Evolutionary conservation across 2,888 invertebrate genomes (phyloP).

Genomic region (Steinernema scapterisci): DNA sequence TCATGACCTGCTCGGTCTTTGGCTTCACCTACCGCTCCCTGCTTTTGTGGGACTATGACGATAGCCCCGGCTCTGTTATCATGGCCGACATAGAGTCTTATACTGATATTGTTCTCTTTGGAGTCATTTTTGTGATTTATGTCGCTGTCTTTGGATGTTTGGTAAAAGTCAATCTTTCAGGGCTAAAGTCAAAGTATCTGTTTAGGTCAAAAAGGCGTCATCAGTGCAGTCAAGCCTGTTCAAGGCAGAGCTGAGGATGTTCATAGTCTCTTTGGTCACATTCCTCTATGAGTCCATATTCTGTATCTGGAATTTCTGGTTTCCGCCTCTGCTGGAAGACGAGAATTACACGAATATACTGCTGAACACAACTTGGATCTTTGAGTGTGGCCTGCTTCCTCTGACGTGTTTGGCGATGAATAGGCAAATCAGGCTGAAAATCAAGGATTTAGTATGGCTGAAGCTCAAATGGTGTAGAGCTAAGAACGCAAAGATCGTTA

Average conservation of each 20-base stretch:
- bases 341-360: background rate
- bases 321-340: background rate
- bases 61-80: background rate
- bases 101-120: background rate
- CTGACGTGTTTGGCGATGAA: background rate
- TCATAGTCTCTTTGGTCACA: background rate
- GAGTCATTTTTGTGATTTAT: background rate
- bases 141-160: no score
- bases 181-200: background rate
- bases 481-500: no score
- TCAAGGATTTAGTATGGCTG: no score
- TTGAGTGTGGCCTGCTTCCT: conserved; percentile 8
- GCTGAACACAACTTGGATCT: background rate
- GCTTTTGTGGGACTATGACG: background rate
- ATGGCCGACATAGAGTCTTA: background rate
- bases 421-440: no score
- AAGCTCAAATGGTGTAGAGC: no score
- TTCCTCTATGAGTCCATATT: background rate
- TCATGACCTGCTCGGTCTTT: background rate
- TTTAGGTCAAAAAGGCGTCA: background rate
- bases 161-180: no score
- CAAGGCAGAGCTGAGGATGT: background rate
- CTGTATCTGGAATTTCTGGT: background rate
- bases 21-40: background rate
- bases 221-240: background rate